Percentiles rank a stretch among this genome's conserved stretches.
Evolutionary conservation across 2,113 vertebrate genomes (phyloP).

Genomic region (Saccopteryx leptura): DNA sequence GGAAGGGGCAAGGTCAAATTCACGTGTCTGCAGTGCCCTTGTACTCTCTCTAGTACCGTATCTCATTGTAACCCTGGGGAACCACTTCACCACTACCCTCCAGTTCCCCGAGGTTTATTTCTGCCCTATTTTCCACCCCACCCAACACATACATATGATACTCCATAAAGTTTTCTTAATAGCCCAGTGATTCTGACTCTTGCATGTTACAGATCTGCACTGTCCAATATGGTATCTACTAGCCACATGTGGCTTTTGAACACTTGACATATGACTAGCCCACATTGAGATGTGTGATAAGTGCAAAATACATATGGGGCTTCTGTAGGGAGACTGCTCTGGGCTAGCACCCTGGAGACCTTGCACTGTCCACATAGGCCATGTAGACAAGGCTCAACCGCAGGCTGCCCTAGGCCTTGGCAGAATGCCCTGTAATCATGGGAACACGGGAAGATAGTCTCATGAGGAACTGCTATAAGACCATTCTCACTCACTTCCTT

Average conservation of each 20-base stretch:
- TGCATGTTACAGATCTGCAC: not conserved
- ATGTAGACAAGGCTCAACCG: not conserved
- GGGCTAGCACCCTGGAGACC: not conserved
- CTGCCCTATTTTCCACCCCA: not conserved
- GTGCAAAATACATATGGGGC: not conserved
- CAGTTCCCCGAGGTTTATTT: not conserved
- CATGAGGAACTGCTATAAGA: not conserved
- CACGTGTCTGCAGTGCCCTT: not conserved
- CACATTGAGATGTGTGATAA: not conserved
- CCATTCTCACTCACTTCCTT: not conserved
- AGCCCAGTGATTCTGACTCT: conserved; percentile 3
- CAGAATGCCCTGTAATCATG: not conserved
- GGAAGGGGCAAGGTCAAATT: not conserved
- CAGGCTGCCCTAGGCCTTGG: not conserved
- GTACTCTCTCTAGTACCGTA: not conserved
- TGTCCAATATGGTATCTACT: not conserved
- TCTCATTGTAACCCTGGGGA: not conserved
- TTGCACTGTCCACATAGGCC: not conserved
- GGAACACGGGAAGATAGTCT: not conserved
- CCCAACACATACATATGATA: not conserved
- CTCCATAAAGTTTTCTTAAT: not conserved
- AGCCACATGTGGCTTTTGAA: not conserved
- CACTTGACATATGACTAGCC: not conserved
- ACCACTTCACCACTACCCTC: not conserved
- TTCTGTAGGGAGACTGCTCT: not conserved